Evolutionary conservation across 2,888 invertebrate species (phyloP), one percentile per base, ranked within the genome.

Genomic region (Pherbina coryleti): DNA sequence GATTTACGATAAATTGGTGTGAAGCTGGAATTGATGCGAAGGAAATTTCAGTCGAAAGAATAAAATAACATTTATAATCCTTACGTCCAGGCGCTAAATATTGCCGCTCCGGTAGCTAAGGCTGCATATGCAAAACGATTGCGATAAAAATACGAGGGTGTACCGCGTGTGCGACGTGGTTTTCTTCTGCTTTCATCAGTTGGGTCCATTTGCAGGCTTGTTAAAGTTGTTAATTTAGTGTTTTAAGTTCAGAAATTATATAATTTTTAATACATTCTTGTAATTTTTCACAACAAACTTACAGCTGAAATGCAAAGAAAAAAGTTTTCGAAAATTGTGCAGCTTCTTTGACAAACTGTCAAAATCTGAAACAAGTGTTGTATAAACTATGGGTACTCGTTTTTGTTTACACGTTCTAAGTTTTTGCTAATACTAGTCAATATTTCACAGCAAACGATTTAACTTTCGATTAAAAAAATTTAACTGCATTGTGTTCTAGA

Each of bases 101-200:
- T 31, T 4, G 80, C 69, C 8, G 82, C 69, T 73, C 89, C 90
- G n/a, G 91, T 67, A 51, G 88, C 87, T 79, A 93, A 60, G 9
- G 91, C 79, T 37, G 91, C 91, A 25, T 89, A 82, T 14, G 91
- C 92, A 81, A 92, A 89, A 78, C 90, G 89, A 87, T 93, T 93
- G 80, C 93, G 89, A 78, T 91, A 90, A 79, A 83, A 85, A 81
- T 90, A 91, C 70, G 93, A 92, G 64, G 94, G 94, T 62, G 94
- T 94, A 82, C 94, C 94, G 87, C 90, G 91, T 79, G 93, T 88
- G 90, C 91, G 91, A 88, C 94, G 91, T 80, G 94, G 93, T 91
- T 94, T 94, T 87, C 93, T 91, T 86, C 91, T 91, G 81, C 90
- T 91, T 73, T 90, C 90, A 90, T 92, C 92, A 79, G 82, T 85